Base-by-base conservation (phyloP, 2,113 vertebrate genomes). In the Oncorhynchus kisutch region DNA sequence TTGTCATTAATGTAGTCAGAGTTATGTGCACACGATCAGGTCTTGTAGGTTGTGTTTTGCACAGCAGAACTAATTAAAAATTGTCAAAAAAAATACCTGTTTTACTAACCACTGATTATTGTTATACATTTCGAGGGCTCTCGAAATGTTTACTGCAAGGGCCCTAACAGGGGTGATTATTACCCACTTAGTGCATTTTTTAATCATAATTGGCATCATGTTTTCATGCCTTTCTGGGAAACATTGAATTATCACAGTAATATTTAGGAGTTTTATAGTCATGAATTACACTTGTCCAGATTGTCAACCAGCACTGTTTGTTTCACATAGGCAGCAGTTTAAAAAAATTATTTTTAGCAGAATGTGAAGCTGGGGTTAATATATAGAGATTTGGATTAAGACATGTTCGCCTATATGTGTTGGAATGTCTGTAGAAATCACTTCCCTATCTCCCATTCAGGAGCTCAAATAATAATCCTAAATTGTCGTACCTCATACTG, bases 61-160 rank as follows among this genome's bases (percentile, higher is more conserved):
- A 51, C 49, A 51, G 11, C 14, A 51, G 49, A 54, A 54, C 51
- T 54, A 18, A 16, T 31, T 34, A n/a, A 16, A 45, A 45, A 69
- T 18, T 16, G 14, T 54, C 0, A 5, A 54, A 16, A 14, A 14
- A 3, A 13, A 16, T 0, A 45, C 4, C 51, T 54, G 16, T 54
- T 54, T 54, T 54, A 54, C 12, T 54, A 54, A 18, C 39, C 77
- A 76, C 64, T 78, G 78, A 80, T 81, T 81, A 70, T 79, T 67
- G 65, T 48, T 70, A 29, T 82, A 65, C 67, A 76, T 80, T 79
- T 80, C 25, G 70, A 83, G 77, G 75, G 49, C 68, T 74, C 31
- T 60, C 31, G 48, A 77, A 78, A 81, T 81, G 76, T 84, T 81
- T 78, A 83, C 85, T 83, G 72, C 77, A 79, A 77, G 69, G 70